Percentiles rank a stretch among this genome's conserved stretches.
These are phyloP conservation scores for Fratercula arctica DNA, from an alignment of 2,797 vertebrate genomes.

Conservation along the genomic window DNA sequence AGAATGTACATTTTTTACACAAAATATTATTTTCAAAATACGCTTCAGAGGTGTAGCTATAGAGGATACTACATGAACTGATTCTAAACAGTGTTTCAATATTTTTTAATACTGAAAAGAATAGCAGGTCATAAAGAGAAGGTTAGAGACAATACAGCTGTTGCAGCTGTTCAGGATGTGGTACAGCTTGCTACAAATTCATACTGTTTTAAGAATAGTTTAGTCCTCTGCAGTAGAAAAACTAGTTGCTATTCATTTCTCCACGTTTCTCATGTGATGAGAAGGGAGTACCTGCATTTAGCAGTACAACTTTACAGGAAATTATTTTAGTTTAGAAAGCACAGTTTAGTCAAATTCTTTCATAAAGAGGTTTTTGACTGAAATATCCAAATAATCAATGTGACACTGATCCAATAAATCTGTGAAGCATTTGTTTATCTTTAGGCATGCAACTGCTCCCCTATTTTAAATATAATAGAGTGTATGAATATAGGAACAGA, in stretches of 20 bases:
- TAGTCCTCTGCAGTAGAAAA: not conserved
- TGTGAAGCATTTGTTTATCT: not conserved
- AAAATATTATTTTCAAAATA: not conserved
- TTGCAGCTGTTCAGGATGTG: not conserved
- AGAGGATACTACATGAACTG: not conserved
- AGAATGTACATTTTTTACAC: not conserved
- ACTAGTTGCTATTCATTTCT: not conserved
- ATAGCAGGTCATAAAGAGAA: not conserved
- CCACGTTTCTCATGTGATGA: not conserved
- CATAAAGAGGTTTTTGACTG: not conserved
- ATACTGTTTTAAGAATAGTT: not conserved
- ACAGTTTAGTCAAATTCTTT: not conserved
- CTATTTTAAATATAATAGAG: not conserved
- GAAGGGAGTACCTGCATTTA: not conserved
- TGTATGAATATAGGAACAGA: not conserved
- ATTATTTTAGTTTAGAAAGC: not conserved
- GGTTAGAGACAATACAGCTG: not conserved
- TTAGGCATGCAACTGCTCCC: not conserved
- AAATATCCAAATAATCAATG: conserved; percentile 12
- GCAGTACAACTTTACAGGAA: not conserved
- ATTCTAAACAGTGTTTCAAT: not conserved
- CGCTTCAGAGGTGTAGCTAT: not conserved
- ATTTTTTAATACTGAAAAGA: not conserved
- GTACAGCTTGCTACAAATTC: not conserved
- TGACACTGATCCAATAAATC: not conserved